phyloP scores from a whole-genome alignment of 2,113 vertebrate genomes.

The Phalacrocorax carbo region DNA sequence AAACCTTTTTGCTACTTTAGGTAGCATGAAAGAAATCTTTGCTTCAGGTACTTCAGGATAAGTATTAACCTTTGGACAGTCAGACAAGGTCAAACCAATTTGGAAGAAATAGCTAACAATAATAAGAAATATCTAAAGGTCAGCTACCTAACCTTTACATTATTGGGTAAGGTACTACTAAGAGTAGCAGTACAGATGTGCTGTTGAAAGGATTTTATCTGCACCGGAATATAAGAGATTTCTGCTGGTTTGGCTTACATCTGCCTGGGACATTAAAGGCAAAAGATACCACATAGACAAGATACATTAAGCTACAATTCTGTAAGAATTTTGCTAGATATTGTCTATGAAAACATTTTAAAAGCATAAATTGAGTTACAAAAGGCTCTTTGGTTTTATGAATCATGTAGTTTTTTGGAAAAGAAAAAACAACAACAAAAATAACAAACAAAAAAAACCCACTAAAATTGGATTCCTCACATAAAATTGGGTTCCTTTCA shows the following conservation, averaged over 20 bases:
- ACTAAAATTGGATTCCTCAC: background rate
- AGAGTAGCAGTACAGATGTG: background rate
- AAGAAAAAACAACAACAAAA: background rate
- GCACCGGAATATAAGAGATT: background rate
- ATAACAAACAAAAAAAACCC: too few relatives aligned
- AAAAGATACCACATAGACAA: background rate
- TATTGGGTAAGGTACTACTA: background rate
- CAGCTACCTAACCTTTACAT: background rate
- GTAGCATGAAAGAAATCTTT: background rate
- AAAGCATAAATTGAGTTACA: background rate
- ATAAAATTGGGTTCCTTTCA: background rate
- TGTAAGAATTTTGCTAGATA: background rate
- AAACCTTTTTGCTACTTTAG: background rate
- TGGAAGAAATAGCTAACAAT: conserved; percentile 28
- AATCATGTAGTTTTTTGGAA: background rate
- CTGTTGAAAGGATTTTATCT: background rate
- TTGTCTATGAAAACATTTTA: background rate
- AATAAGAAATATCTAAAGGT: conserved; percentile 28
- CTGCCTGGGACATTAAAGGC: background rate
- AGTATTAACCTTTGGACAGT: conserved; percentile 7
- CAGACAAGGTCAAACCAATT: conserved; percentile 12
- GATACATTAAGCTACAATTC: background rate
- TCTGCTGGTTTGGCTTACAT: background rate
- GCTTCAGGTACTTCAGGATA: background rate
- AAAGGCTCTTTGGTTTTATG: background rate